These are phyloP conservation scores for Danionella cerebrum DNA, from an alignment of 2,113 vertebrate genomes.

Conservation along the genomic window DNA sequence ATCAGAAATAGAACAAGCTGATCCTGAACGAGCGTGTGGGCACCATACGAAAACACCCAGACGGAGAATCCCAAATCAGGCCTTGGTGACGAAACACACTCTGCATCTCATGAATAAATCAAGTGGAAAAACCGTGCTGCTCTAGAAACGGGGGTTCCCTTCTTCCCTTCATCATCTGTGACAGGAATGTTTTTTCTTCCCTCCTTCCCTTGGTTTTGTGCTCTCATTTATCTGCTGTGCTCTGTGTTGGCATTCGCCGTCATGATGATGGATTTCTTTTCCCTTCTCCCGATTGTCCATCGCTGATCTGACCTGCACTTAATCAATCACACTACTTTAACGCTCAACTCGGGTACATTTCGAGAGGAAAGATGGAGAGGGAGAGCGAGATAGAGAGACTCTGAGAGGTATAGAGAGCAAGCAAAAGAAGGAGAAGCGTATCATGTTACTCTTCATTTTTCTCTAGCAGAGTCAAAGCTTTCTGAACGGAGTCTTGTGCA, in stretches of 20 bases:
- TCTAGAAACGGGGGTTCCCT: slow-evolving; percentile 8
- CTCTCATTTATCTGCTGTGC: slow-evolving; percentile 54
- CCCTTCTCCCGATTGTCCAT: slow-evolving; percentile 52
- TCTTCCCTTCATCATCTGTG: not conserved
- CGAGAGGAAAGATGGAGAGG: not conserved
- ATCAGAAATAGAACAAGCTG: too few relatives aligned
- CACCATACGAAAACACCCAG: not conserved
- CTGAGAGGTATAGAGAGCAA: too few relatives aligned
- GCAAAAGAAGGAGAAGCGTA: too few relatives aligned
- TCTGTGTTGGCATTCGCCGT: slow-evolving; percentile 49
- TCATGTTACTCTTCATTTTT: too few relatives aligned
- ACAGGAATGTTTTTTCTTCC: not conserved
- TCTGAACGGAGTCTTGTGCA: too few relatives aligned
- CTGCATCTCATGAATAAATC: slow-evolving; percentile 55
- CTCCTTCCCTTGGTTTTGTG: not conserved
- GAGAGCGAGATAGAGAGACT: not conserved
- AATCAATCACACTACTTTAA: slow-evolving; percentile 54
- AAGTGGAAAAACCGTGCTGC: slow-evolving; percentile 42
- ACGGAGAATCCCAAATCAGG: slow-evolving; percentile 11
- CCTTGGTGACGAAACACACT: slow-evolving; percentile 27
- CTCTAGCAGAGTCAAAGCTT: too few relatives aligned
- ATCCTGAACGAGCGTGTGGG: slow-evolving; percentile 1
- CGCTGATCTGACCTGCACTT: slow-evolving; percentile 44
- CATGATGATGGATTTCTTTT: slow-evolving; percentile 56
- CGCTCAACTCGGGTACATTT: slow-evolving; percentile 16